Evolutionary conservation across 2,113 vertebrate genomes (phyloP).

Genomic region (Oplegnathus fasciatus): DNA sequence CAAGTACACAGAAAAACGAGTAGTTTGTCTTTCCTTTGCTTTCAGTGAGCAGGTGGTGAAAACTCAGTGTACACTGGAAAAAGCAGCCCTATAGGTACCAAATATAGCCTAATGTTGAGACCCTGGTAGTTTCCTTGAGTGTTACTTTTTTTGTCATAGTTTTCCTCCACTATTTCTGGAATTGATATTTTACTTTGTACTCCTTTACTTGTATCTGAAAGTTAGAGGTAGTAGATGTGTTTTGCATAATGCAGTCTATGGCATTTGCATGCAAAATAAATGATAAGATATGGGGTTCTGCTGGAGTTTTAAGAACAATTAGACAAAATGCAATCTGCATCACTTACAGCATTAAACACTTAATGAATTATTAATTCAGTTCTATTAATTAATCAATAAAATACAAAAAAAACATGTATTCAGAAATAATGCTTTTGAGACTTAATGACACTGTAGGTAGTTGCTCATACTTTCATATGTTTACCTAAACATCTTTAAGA

Average conservation of each 20-base stretch:
- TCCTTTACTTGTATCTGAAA: not conserved
- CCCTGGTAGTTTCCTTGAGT: not conserved
- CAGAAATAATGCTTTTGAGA: not conserved
- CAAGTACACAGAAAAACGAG: not conserved
- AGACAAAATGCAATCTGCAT: not conserved
- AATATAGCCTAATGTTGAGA: not conserved
- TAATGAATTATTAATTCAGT: not conserved
- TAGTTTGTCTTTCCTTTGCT: not conserved
- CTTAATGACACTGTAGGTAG: not conserved
- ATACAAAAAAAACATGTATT: too few species aligned
- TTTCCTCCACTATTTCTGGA: not conserved
- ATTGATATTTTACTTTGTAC: not conserved
- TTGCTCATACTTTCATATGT: not conserved
- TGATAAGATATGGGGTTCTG: not conserved
- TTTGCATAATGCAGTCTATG: not conserved
- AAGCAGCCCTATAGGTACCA: not conserved
- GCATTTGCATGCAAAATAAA: not conserved
- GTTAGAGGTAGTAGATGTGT: not conserved
- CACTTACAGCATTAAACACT: not conserved
- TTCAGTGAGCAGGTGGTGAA: not conserved
- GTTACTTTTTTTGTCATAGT: not conserved
- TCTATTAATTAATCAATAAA: not conserved
- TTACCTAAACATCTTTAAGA: not conserved
- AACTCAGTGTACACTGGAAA: not conserved
- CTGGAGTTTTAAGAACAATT: not conserved